Percentiles rank a stretch among this genome's conserved stretches.
These are phyloP conservation scores for Scatophagus argus DNA, from an alignment of 2,113 vertebrate species.

Conservation along the genomic window DNA sequence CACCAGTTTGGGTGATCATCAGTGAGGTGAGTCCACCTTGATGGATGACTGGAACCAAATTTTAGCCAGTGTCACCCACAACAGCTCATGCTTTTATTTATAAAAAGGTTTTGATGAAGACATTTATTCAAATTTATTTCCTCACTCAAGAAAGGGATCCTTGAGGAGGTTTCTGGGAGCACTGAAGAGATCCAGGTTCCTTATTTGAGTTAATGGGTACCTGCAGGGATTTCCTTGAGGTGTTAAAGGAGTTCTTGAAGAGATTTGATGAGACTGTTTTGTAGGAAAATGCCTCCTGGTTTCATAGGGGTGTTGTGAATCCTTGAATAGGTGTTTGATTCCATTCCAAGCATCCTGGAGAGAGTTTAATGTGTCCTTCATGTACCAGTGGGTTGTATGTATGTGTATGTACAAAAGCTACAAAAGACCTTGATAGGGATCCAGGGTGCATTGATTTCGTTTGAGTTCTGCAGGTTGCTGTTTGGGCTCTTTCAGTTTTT, in stretches of 20 bases:
- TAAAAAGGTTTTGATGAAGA: no score
- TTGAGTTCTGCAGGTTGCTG: no score
- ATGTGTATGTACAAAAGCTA: no score
- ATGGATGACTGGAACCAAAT: no score
- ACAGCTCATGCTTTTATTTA: no score
- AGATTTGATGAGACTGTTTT: no score
- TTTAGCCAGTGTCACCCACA: neutral
- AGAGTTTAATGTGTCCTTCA: neutral
- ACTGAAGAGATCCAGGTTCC: neutral
- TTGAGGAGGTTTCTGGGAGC: neutral
- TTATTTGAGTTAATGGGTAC: neutral
- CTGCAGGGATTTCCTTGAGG: neutral
- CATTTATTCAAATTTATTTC: neutral
- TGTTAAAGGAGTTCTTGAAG: neutral
- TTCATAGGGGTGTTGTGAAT: neutral
- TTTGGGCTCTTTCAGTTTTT: no score
- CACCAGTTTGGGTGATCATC: slow-evolving; percentile 97
- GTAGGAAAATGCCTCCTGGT: neutral
- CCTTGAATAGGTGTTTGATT: neutral
- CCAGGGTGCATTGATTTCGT: no score
- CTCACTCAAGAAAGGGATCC: neutral
- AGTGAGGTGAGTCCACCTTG: slow-evolving; percentile 88
- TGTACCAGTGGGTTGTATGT: no score
- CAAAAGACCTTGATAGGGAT: no score
- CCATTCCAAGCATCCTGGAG: neutral